Base-by-base conservation (phyloP, 2,888 invertebrate species). In the Carterocephalus palaemon region DNA sequence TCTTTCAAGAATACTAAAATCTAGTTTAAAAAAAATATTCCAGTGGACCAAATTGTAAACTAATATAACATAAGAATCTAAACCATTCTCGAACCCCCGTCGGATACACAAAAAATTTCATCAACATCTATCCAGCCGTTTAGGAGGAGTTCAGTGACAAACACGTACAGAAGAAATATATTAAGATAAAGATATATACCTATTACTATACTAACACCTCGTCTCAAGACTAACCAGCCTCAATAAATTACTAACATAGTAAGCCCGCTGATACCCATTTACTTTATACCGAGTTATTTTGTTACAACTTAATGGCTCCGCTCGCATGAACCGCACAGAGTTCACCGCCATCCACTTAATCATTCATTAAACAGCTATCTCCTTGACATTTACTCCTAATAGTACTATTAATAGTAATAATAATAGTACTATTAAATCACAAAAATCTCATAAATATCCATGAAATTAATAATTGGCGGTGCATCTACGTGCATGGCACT, bases 361-460 rank as follows among this genome's bases (percentile, higher is more conserved):
- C 26, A 26, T 7, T 12, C 5, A 12, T 3, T 12, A 12, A 12
- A 26, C 7, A 12, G 26, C 7, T 12, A 26, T 15, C 17, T 32
- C 19, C 20, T 7, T 32, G 32, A 32, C 32, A 32, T 32, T 32
- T 32, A 32, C 20, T 7, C 17, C 32, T 32, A 19, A 32, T 32
- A 19, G 32, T 10, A 12, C 32, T 32, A 32, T 32, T 19, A 32
- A 26, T 19, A 19, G 10, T 32, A 48, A 49, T 42, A 52, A 52
- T 53, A 54, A 57, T 10, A 12, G 2, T 19, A 7, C 31, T 53
- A 48, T 47, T 38, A 42, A 22, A 34, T 50, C 41, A 51, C 56
- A 56, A 26, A 26, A 51, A 48, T 55, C 41, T 31, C 43, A 53
- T 41, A 32, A 47, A 43, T 32, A 38, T 53, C 6, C 10, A 3